Evolutionary conservation across 2,797 vertebrate genomes (phyloP).

Genomic region (Glossophaga mutica): DNA sequence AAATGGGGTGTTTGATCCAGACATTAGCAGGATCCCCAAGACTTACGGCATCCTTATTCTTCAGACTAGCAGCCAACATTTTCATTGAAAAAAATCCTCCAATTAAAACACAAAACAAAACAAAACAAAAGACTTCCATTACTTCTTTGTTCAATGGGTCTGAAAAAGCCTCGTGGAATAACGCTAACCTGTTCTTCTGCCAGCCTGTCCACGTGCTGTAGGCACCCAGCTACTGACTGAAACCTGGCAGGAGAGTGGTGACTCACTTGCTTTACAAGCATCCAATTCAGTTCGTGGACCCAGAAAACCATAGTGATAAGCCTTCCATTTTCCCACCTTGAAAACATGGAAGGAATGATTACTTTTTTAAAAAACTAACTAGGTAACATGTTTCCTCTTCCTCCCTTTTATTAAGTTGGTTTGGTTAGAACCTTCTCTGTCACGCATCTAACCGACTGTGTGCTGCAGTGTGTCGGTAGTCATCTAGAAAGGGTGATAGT

Average conservation of each 20-base stretch:
- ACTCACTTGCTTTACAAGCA: background rate
- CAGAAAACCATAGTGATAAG: background rate
- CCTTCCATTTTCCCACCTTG: background rate
- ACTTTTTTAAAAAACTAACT: background rate
- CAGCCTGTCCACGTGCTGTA: background rate
- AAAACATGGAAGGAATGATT: background rate
- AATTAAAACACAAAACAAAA: background rate
- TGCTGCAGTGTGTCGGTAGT: slow-evolving; percentile 19
- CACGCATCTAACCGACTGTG: background rate
- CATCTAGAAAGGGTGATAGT: background rate
- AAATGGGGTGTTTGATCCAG: background rate
- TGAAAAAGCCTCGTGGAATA: background rate
- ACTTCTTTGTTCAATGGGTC: background rate
- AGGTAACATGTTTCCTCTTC: background rate
- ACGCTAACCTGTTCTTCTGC: background rate
- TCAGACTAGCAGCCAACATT: background rate
- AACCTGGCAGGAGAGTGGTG: background rate
- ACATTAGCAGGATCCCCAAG: background rate
- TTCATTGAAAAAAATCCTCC: background rate
- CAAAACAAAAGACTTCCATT: background rate
- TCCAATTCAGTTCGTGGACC: background rate
- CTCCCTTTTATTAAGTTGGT: background rate
- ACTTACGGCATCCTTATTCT: background rate
- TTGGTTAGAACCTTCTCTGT: background rate
- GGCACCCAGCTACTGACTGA: background rate